Base-by-base conservation (phyloP, 2,888 invertebrate genomes). In the Mongoloraphidia duomilia region DNA sequence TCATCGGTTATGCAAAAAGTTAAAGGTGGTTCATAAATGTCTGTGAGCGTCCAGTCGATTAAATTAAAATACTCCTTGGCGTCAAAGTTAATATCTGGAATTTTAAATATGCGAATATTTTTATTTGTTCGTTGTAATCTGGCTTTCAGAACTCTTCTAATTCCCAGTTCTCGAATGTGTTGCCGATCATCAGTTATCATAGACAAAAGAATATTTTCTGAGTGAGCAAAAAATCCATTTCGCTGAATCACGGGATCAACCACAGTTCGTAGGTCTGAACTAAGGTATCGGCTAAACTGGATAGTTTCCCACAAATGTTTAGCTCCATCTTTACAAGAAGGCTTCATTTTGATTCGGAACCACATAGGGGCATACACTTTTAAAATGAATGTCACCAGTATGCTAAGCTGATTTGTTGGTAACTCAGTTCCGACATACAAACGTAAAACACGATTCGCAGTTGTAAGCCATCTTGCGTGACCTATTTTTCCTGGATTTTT, bases 131-230 rank as follows among this genome's bases (percentile, higher is more conserved):
- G n/a, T 9, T n/a, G 35, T 13, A 2, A 35, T 39, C 56, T 44
- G 35, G 55, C 53, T 49, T 57, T 57, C 41, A 57, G 44, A 44
- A 59, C 56, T 10, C 57, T 52, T 9, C 58, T 51, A 4, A 55
- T 50, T 11, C 54, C 58, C 11, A 59, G 42, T 37, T 59, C 57
- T 49, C 57, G 42, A 44, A 59, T 53, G 41, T 59, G 54, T 17
- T 40, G 39, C 33, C 50, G 38, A 4, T 47, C n/a, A 47, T 60
- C 59, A 9, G 49, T 50, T 14, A 57, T 40, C 58, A 59, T 58
- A 17, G 56, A 55, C n/a, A 59, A 35, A 33, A 60, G 46, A 44
- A 59, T n/a, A 44, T 58, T 60, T 53, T 60, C 60, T 5, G 56
- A 54, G 49, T 61, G 58, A 9, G 56, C 59, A 50, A 57, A 60